Evolutionary conservation across 2,113 vertebrate genomes (phyloP), one percentile per base, ranked within the genome.

Genomic region (Meleagris gallopavo): DNA sequence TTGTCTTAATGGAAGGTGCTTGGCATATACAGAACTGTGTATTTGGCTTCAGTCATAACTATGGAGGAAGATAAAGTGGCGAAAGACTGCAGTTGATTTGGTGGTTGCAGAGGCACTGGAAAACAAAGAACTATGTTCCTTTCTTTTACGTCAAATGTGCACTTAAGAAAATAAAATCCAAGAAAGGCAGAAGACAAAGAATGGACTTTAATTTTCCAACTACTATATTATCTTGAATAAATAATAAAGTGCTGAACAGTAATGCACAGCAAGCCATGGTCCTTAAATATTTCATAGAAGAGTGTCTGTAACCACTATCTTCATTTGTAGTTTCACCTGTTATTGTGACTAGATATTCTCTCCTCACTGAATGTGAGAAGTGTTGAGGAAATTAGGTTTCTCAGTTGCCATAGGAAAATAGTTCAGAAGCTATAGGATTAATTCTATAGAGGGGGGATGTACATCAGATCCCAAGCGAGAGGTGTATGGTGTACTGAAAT

Each of bases 1-100:
- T 40, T 11, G 10, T 55, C 21, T 65, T 2, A 4, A 4, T 52
- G 2, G 0, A 79, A 57, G 2, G 2, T 80, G 5, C 22, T 76
- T 72, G 21, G 2, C 58, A 18, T 45, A 17, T 45, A 24, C 5
- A 32, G 62, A 89, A 64, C 30, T 9, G 43, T 27, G 13, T 75
- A 4, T 55, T 4, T 24, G 17, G 3, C 30, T 80, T 50, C 52
- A 72, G 10, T 61, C 11, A 74, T 48, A 38, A 69, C 10, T 11
- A 61, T 64, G 57, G 16, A 73, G 29, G 46, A 48, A 17, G 4
- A 5, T 34, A 64, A 69, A 73, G 18, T 34, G 34, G 19, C 61
- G 32, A 40, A 30, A 40, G 66, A 41, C 19, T 80, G 13, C 32
- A 50, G 0, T 25, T 92, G 7, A 5, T 13, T 86, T 45, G 46